phyloP scores from a whole-genome alignment of 2,888 invertebrate species.

The Aromia moschata region DNA sequence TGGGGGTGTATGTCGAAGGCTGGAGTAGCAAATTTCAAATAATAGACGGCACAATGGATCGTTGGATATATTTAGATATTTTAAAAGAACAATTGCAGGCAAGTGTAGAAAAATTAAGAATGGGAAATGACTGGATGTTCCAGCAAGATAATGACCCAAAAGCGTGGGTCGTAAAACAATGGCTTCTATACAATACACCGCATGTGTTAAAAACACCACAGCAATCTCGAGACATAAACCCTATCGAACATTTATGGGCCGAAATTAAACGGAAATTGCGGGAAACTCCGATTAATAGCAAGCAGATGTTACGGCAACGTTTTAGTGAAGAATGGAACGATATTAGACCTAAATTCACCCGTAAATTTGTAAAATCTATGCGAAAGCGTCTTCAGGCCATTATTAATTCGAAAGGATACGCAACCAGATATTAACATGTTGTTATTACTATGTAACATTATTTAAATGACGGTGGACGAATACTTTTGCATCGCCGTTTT shows the following conservation, averaged over 20 bases:
- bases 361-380: neutral
- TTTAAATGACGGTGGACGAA: neutral
- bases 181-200: neutral
- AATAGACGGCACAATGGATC: neutral
- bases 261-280: neutral
- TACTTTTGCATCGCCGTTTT: neutral
- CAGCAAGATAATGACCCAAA: neutral
- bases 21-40: neutral
- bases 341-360: neutral
- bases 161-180: neutral
- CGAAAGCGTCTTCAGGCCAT: neutral
- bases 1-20: neutral
- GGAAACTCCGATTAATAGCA: neutral
- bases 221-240: neutral
- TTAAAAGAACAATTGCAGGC: neutral
- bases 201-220: neutral
- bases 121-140: neutral
- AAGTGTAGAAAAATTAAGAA: neutral
- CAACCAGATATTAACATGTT: neutral
- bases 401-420: neutral
- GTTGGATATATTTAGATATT: neutral
- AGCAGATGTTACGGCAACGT: neutral
- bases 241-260: neutral
- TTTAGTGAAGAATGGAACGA: neutral
- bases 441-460: too few species aligned